These are phyloP conservation scores for Ranitomeya imitator DNA, from an alignment of 2,113 vertebrate species.

Conservation along the genomic window DNA sequence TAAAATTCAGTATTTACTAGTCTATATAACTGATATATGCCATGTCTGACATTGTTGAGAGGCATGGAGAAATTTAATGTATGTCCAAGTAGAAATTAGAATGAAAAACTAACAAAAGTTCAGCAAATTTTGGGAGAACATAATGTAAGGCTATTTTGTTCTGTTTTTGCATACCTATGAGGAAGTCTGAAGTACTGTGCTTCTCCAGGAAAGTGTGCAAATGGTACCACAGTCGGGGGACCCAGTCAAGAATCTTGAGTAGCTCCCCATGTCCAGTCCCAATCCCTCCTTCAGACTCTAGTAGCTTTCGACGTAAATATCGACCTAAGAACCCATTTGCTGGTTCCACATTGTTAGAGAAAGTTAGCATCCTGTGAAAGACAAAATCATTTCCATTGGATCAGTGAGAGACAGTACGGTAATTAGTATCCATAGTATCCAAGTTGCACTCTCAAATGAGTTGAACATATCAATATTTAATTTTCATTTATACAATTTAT, in stretches of 20 bases:
- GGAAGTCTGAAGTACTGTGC: conserved; percentile 96
- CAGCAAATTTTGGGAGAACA: background rate
- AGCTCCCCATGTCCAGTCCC: conserved; percentile 79
- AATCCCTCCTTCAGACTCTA: conserved; percentile 81
- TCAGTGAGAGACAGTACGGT: background rate
- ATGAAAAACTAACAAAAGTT: background rate
- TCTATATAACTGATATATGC: no score
- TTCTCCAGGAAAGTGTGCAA: conserved; percentile 96
- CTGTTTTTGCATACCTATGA: conserved; percentile 80
- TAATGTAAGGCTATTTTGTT: no score
- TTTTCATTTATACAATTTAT: no score
- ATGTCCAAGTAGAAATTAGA: no score
- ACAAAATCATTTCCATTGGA: background rate
- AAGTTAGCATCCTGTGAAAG: conserved; percentile 87
- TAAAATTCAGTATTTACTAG: no score
- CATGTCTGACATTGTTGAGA: no score
- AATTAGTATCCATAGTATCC: no score
- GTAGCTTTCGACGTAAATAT: conserved; percentile 90
- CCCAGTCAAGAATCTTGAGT: conserved; percentile 89
- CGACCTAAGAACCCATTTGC: conserved; percentile 92
- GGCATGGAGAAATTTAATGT: no score
- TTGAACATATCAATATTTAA: no score
- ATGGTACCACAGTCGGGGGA: conserved; percentile 96
- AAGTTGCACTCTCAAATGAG: no score
- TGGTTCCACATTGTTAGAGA: conserved; percentile 95